A percentile compares a stretch with the other conserved stretches of the same genome.
Conservation (phyloP, 2,113 vertebrate species). For the Mionectes macconnelli region DNA sequence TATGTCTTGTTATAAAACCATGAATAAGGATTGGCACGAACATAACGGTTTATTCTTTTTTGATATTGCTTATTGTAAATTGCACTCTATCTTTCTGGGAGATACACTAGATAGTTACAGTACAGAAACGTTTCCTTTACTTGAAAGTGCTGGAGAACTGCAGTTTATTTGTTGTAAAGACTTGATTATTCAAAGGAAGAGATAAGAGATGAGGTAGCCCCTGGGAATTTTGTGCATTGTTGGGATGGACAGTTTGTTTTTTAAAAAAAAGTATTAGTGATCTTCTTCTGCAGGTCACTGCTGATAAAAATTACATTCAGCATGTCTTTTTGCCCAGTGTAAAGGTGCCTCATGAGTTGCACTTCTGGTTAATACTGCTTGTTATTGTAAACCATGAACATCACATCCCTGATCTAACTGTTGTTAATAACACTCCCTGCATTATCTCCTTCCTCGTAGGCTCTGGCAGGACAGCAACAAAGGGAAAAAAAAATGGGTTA, state of each 20-base stretch:
- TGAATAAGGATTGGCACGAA: conserved; percentile 79
- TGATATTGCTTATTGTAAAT: conserved; percentile 77
- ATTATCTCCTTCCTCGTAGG: conserved; percentile 14
- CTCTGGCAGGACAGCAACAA: conserved; percentile 43
- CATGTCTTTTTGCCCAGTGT: background rate
- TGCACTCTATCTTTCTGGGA: conserved; percentile 67
- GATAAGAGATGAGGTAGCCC: conserved; percentile 59
- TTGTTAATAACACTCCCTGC: background rate
- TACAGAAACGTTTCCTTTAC: conserved; percentile 61
- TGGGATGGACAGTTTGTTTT: conserved; percentile 12
- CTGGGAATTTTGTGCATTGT: conserved; percentile 47
- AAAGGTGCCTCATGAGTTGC: background rate
- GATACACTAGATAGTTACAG: conserved; percentile 64
- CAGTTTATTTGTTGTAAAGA: conserved; percentile 67
- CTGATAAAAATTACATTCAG: conserved; percentile 30
- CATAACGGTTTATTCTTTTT: conserved; percentile 77
- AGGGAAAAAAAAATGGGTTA: background rate
- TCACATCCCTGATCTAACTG: background rate
- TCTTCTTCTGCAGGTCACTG: conserved; percentile 17
- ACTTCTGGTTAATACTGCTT: conserved; percentile 14
- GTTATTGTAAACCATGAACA: background rate
- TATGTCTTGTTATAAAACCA: conserved; percentile 79
- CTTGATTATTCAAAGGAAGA: conserved; percentile 63
- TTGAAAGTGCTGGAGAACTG: conserved; percentile 48
- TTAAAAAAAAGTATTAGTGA: background rate